A percentile compares a stretch with the other conserved stretches of the same genome.
Evolutionary conservation across 2,888 invertebrate species (phyloP).

Genomic region (Drosophila melanosoma): DNA sequence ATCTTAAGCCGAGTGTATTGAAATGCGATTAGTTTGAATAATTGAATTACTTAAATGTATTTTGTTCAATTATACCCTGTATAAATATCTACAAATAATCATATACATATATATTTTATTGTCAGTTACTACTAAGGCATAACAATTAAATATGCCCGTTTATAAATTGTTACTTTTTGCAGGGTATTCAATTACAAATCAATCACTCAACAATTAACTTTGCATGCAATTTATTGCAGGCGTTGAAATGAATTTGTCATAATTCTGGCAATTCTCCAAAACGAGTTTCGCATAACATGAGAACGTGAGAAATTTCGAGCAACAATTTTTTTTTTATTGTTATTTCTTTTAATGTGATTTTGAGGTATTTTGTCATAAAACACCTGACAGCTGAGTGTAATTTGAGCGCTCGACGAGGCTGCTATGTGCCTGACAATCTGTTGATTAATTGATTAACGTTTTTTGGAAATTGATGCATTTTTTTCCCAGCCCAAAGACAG

Average conservation of each 20-base stretch:
- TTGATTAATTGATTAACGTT: conserved; percentile 58
- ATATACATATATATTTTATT: background rate
- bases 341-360: conserved; percentile 52
- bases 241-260: conserved; percentile 54
- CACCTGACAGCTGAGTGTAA: conserved; percentile 60
- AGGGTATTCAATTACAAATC: conserved; percentile 26
- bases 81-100: background rate
- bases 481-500: background rate
- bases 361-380: conserved; percentile 63
- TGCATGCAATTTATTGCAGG: conserved; percentile 31
- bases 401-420: conserved; percentile 49
- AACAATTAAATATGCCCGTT: background rate
- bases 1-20: background rate
- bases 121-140: background rate
- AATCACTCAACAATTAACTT: conserved; percentile 23
- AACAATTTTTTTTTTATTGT: conserved; percentile 29
- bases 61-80: background rate
- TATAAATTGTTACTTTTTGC: background rate
- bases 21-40: background rate
- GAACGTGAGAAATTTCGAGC: conserved; percentile 56
- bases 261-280: conserved; percentile 35
- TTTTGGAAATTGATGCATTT: conserved; percentile 48
- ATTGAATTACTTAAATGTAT: background rate
- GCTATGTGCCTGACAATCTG: conserved; percentile 58
- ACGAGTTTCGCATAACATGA: conserved; percentile 51